Evolutionary conservation across 1,140 invertebrate species (phyloP), one percentile per base, ranked within the genome.

Genomic region (Trialeurodes vaporariorum): DNA sequence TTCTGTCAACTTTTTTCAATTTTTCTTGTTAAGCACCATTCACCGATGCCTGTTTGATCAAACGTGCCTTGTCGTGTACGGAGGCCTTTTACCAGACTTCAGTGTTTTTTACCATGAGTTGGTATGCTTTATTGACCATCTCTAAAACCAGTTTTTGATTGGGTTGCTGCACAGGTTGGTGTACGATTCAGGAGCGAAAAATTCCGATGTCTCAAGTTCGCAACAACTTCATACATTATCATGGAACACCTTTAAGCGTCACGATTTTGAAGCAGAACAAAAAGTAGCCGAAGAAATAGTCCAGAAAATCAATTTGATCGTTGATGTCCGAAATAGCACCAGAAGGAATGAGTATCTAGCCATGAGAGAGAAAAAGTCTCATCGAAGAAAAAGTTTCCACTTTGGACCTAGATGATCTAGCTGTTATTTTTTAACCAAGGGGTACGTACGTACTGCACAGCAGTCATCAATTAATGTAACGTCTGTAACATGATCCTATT

Each of bases 191-290:
- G 59, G 34, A 49, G 34, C 67, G 59, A 27, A 63, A 27, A 64
- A 23, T 21, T 67, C 60, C 22, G 64, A 58, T 65, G 58, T 71
- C 59, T 61, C 59, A 66, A 61, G 64, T 59, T 61, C 68, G 60
- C 65, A 59, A 59, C 61, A 63, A 22, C 27, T 61, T 34, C 62
- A 69, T n/a, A 27, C 34, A 59, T 49, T 61, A 68, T 59, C 62
- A 25, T 71, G 70, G 67, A 69, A 63, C 60, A 64, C 68, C 78
- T 94, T 91, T 73, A 93, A 94, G 77, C 86, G 88, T 75, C 88
- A 92, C 67, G 90, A 94, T 75, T 94, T 95, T 76, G 92, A 95
- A 79, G 84, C 87, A 24, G 90, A 93, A 69, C 81, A 84, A 21
- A 79, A 81, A 12, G 85, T 83, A 1, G 90, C 90, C 11, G 83